Conservation (phyloP, 64 coral and sea anemone genomes). For the Montipora cactus region DNA sequence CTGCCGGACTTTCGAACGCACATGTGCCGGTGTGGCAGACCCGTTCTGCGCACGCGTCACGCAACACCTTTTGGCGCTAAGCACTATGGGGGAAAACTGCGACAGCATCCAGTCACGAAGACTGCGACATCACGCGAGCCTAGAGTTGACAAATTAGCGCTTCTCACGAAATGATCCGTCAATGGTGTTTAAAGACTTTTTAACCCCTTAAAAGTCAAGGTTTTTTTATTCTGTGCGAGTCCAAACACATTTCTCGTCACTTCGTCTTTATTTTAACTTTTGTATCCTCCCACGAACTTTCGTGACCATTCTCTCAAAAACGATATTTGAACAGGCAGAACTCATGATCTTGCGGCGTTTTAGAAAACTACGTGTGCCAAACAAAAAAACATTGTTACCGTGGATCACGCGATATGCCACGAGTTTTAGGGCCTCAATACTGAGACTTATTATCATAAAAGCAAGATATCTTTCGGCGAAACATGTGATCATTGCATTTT, state of each 20-base stretch:
- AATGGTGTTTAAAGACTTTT: neutral
- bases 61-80: slow-evolving; percentile 68
- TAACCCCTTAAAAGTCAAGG: neutral
- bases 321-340: slow-evolving; percentile 20
- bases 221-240: neutral
- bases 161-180: neutral
- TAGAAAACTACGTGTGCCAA: neutral
- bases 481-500: neutral
- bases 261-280: neutral
- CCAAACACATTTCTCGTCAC: neutral
- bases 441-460: neutral
- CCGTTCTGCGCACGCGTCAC: slow-evolving; percentile 99
- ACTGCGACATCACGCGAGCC: slow-evolving; percentile 55
- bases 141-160: neutral
- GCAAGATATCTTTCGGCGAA: neutral
- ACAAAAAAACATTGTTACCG: neutral
- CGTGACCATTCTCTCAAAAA: neutral
- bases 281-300: neutral
- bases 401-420: neutral
- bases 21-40: slow-evolving; percentile 81
- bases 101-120: slow-evolving; percentile 51
- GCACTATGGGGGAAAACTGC: slow-evolving; percentile 65
- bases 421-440: neutral
- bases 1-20: slow-evolving; percentile 97
- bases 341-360: slow-evolving; percentile 18